These are phyloP conservation scores for Danionella dracula DNA, from an alignment of 2,797 vertebrate species.

Conservation along the genomic window DNA sequence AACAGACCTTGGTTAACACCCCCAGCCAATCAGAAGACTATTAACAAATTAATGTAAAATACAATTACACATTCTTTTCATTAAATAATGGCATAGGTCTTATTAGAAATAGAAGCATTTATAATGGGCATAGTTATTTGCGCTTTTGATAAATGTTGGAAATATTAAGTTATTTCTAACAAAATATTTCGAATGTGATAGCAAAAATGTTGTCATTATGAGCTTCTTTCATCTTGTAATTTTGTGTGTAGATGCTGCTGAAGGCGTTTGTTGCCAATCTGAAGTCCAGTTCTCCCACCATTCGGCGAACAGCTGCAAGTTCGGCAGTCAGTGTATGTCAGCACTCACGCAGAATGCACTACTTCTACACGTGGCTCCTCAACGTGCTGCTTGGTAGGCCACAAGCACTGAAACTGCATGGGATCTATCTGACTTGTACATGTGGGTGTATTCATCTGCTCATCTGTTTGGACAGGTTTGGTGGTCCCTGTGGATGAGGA, in stretches of 20 bases:
- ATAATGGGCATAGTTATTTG: no score
- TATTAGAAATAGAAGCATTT: no score
- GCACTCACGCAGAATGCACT: slow-evolving; percentile 84
- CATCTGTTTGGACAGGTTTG: slow-evolving; percentile 69
- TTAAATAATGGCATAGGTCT: no score
- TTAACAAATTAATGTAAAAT: no score
- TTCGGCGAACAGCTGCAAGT: slow-evolving; percentile 87
- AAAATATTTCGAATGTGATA: no score
- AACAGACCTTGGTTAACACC: no score
- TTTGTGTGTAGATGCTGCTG: slow-evolving; percentile 73
- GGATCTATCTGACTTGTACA: neutral
- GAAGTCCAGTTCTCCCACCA: slow-evolving; percentile 88
- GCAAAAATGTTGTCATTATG: no score
- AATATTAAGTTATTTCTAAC: no score
- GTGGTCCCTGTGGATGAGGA: slow-evolving; percentile 86
- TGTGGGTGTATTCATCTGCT: neutral
- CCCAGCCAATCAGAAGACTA: no score
- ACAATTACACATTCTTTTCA: no score
- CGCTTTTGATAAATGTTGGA: no score
- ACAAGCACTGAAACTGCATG: neutral
- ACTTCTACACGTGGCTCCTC: slow-evolving; percentile 97
- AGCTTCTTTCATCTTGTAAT: neutral
- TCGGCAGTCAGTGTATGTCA: slow-evolving; percentile 88
- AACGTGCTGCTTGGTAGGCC: slow-evolving; percentile 86
- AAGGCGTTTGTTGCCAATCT: slow-evolving; percentile 92